Evolutionary conservation across 2,797 vertebrate genomes (phyloP), one percentile per base, ranked within the genome.

Genomic region (Parauchenoglanis ngamensis): DNA sequence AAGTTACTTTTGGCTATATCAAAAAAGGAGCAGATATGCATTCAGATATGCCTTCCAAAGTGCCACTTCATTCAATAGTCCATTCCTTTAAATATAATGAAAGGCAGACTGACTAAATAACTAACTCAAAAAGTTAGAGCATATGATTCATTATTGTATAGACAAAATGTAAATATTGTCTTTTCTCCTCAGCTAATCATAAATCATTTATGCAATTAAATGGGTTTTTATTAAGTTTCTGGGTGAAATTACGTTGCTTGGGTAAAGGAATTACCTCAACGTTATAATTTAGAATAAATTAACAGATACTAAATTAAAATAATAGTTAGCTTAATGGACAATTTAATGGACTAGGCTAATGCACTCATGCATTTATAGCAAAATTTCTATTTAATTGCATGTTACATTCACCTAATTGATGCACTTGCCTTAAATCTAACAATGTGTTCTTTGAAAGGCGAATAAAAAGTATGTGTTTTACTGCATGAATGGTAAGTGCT

Each of bases 271-370:
- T 88, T 89, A 87, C 82, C 81, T 28, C 77, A 87, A 83, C 84
- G 70, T 59, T 72, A 54, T 83, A 88, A 88, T 88, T 85, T 76
- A 81, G 73, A 87, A 85, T 85, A 88, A 88, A 90, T 90, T 67
- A 90, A 87, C 84, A 85, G 72, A 88, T 85, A 88, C 84, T 85
- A 86, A 40, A 56, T 87, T 57, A 85, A 87, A 85, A 87, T 88
- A 75, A 83, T 78, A 87, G 84, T 89, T 86, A 68, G 70, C 72
- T 57, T 88, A 89, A 90, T 89, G 90, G 88, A 88, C 82, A 90
- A 86, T 86, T 87, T 76, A 89, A 88, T 88, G 85, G 72, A 86
- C 78, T 87, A 46, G 83, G 65, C 78, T 89, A 90, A 89, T 90
- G 88, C 88, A 90, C 85, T 87, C 81, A 65, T 87, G 59, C 90